Percentiles rank a stretch among this genome's conserved stretches.
Evolutionary conservation across 53 echinoderm and acorn worm genomes (phyloP).

Genomic region (Patiria pectinifera): DNA sequence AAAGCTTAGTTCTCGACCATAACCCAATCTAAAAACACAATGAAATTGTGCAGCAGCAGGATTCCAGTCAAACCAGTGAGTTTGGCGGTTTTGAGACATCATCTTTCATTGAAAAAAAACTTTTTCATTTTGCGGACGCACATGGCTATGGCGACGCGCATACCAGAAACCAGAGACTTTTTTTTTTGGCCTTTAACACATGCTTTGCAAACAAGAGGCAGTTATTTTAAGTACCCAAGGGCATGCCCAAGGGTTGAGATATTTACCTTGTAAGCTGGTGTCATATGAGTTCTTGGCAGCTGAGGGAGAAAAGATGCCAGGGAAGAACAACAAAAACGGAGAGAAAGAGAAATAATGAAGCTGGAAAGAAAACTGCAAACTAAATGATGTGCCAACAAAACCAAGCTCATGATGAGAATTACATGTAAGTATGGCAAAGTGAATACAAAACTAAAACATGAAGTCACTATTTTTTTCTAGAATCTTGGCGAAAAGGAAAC

Average conservation of each 20-base stretch:
- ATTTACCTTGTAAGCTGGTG: slow-evolving; percentile 54
- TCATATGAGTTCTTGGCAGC: slow-evolving; percentile 40
- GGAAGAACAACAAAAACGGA: slow-evolving; percentile 1
- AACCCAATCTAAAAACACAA: too few species aligned
- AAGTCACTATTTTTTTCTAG: neutral
- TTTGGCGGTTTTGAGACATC: too few species aligned
- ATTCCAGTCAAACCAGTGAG: too few species aligned
- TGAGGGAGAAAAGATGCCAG: neutral
- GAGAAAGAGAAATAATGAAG: neutral
- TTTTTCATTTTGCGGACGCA: too few species aligned
- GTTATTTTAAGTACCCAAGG: neutral
- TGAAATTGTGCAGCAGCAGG: too few species aligned
- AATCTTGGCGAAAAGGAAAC: neutral
- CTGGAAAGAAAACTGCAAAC: slow-evolving; percentile 11
- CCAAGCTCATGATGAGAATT: neutral
- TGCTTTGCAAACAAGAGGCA: neutral
- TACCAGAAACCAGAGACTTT: too few species aligned
- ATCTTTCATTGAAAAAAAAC: too few species aligned
- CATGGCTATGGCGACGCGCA: too few species aligned
- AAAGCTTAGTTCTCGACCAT: too few species aligned
- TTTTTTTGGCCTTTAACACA: neutral
- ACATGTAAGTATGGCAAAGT: neutral
- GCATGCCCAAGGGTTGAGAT: neutral
- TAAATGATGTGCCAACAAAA: neutral
- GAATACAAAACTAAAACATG: neutral